These are phyloP conservation scores for Ichneumoninae sp. DNA, from an alignment of 2,888 invertebrate species.

Conservation along the genomic window DNA sequence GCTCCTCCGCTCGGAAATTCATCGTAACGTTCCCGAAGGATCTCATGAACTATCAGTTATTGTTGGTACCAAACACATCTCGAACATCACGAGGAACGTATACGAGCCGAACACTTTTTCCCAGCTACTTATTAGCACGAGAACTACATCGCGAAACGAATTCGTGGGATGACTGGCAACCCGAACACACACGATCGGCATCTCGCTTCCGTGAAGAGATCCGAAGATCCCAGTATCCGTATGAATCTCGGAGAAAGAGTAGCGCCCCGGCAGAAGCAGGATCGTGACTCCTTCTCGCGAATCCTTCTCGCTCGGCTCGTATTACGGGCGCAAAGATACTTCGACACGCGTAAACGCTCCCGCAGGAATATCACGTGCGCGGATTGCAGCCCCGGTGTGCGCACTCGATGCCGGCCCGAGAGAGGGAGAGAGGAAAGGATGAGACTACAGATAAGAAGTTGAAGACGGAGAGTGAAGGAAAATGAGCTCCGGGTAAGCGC, in stretches of 20 bases:
- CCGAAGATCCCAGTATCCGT: slow-evolving; percentile 58
- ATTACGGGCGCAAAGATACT: slow-evolving; percentile 66
- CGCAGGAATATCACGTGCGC: slow-evolving; percentile 64
- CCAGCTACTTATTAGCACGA: slow-evolving; percentile 66
- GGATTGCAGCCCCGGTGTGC: slow-evolving; percentile 32
- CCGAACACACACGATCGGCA: slow-evolving; percentile 50
- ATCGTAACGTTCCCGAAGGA: slow-evolving; percentile 13
- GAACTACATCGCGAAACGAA: slow-evolving; percentile 54
- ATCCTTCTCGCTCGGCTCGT: slow-evolving; percentile 53
- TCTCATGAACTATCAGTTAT: slow-evolving; percentile 21
- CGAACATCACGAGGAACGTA: slow-evolving; percentile 20
- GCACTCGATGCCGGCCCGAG: slow-evolving; percentile 3
- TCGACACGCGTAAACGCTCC: slow-evolving; percentile 66
- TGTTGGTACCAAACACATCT: slow-evolving; percentile 20
- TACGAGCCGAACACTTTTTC: slow-evolving; percentile 7
- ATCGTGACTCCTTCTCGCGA: slow-evolving; percentile 61
- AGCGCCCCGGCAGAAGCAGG: slow-evolving; percentile 38
- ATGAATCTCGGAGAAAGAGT: slow-evolving; percentile 55
- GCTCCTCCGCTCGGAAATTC: background rate
- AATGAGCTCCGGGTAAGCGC: slow-evolving; percentile 50
- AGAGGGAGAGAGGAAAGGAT: slow-evolving; percentile 17
- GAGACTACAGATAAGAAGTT: slow-evolving; percentile 24
- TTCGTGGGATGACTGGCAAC: slow-evolving; percentile 63
- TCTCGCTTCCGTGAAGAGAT: slow-evolving; percentile 61
- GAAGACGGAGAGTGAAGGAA: slow-evolving; percentile 36